Percentiles rank a stretch among this genome's conserved stretches.
Evolutionary conservation across 1,140 invertebrate genomes (phyloP).

Genomic region (Neodiprion fabricii): DNA sequence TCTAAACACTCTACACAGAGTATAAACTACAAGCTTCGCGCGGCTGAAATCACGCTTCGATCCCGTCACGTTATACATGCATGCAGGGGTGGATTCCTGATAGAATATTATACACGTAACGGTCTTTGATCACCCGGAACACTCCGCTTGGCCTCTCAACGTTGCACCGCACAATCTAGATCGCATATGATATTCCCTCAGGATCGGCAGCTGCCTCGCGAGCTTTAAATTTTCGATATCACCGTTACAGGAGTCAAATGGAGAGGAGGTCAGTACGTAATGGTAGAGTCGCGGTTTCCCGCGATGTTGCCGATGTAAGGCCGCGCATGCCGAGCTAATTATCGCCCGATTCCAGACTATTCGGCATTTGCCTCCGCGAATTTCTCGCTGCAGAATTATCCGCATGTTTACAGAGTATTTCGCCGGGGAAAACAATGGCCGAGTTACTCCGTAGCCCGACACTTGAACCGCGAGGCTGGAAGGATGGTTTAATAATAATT

Average conservation of each 20-base stretch:
- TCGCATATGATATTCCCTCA: not conserved
- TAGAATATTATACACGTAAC: not conserved
- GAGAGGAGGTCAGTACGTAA: too few relatives aligned
- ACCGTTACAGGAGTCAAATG: too few relatives aligned
- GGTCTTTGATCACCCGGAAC: not conserved
- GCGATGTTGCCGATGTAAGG: too few relatives aligned
- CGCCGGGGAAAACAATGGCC: not conserved
- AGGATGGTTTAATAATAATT: slow-evolving; percentile 37
- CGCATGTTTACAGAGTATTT: too few relatives aligned
- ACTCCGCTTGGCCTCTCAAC: too few relatives aligned
- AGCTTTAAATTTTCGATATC: too few relatives aligned
- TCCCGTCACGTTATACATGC: not conserved
- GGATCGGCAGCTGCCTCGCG: not conserved
- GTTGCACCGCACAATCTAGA: not conserved
- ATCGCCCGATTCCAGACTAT: not conserved
- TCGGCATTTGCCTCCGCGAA: not conserved
- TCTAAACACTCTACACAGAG: not conserved
- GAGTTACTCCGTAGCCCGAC: not conserved
- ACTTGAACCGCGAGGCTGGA: not conserved
- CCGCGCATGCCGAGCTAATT: not conserved
- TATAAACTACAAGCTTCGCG: not conserved
- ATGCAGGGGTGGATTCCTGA: not conserved
- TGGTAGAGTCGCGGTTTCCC: too few relatives aligned
- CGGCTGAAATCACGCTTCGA: not conserved
- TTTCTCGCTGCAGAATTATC: too few relatives aligned